A percentile compares a stretch with the other conserved stretches of the same genome.
Conservation (phyloP, 2,113 vertebrate species). For the Triplophysa tibetana region DNA sequence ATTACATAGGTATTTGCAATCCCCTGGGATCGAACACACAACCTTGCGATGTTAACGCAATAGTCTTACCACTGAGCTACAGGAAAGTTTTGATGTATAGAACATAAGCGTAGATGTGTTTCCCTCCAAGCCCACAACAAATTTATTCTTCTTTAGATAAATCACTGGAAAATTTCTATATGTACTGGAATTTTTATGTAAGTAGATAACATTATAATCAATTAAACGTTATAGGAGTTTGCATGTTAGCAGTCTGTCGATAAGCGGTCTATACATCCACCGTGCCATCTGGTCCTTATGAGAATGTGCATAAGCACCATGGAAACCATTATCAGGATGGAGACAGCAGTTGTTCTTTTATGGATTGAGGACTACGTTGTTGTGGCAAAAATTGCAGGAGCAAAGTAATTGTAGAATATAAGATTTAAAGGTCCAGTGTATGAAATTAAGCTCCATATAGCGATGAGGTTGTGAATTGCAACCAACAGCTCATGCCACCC, state of each 20-base stretch:
- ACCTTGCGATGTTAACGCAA: no score
- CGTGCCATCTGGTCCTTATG: constrained; percentile 52
- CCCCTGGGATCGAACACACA: no score
- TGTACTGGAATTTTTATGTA: no score
- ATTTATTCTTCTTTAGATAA: neutral
- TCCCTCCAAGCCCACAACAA: neutral
- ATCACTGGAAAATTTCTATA: neutral
- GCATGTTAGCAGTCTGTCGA: constrained; percentile 24
- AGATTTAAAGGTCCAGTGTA: neutral
- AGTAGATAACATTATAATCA: no score
- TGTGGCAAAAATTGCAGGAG: neutral
- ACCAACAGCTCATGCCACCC: no score
- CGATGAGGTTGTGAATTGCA: no score
- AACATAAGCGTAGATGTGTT: neutral
- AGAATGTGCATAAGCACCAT: constrained; percentile 30
- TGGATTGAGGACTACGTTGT: constrained; percentile 22
- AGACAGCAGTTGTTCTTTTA: neutral
- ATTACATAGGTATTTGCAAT: no score
- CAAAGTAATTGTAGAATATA: neutral
- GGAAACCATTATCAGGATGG: constrained; percentile 44
- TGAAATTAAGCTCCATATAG: no score
- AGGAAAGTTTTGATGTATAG: neutral
- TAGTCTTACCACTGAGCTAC: no score
- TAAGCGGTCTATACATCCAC: constrained; percentile 36
- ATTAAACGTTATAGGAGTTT: neutral